A percentile compares a stretch with the other conserved stretches of the same genome.
phyloP scores from a whole-genome alignment of 37 sponge, comb jelly and placozoan species.

The Trichoplax adhaerens region DNA sequence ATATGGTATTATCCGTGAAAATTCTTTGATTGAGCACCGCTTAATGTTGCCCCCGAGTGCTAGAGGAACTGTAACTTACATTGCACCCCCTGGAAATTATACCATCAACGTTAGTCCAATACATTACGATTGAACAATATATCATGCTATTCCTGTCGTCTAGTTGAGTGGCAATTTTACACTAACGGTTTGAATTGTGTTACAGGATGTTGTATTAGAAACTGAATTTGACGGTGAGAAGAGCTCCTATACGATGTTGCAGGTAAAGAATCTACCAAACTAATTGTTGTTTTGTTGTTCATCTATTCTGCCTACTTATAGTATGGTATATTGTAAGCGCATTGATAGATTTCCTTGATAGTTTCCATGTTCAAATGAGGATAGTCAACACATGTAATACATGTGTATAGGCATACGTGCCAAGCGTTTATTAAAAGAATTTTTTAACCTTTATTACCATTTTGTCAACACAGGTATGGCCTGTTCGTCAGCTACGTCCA shows the following conservation, averaged over 20 bases:
- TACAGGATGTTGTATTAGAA: conserved; percentile 64
- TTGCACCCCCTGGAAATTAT: conserved; percentile 74
- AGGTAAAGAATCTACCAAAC: conserved; percentile 27
- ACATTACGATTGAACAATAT: too few species aligned
- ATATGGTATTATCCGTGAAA: conserved; percentile 73
- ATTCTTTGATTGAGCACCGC: conserved; percentile 69
- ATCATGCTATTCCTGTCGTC: too few species aligned
- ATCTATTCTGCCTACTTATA: background rate
- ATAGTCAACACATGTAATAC: too few species aligned
- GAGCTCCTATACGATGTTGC: conserved; percentile 64
- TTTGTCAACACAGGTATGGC: conserved; percentile 62
- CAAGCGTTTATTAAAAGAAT: too few species aligned
- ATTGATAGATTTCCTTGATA: too few species aligned
- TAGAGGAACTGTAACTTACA: conserved; percentile 69
- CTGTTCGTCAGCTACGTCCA: conserved; percentile 86
- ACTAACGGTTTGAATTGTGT: too few species aligned
- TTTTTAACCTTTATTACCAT: too few species aligned
- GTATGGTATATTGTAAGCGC: background rate
- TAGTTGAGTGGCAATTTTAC: too few species aligned
- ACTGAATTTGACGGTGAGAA: conserved; percentile 89
- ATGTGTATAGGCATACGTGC: too few species aligned
- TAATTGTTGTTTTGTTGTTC: too few species aligned
- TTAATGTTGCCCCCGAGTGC: conserved; percentile 78
- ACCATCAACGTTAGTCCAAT: conserved; percentile 45
- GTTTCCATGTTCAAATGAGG: too few species aligned